Base-by-base conservation (phyloP, 2,888 invertebrate species). In the Xestia ashworthii region DNA sequence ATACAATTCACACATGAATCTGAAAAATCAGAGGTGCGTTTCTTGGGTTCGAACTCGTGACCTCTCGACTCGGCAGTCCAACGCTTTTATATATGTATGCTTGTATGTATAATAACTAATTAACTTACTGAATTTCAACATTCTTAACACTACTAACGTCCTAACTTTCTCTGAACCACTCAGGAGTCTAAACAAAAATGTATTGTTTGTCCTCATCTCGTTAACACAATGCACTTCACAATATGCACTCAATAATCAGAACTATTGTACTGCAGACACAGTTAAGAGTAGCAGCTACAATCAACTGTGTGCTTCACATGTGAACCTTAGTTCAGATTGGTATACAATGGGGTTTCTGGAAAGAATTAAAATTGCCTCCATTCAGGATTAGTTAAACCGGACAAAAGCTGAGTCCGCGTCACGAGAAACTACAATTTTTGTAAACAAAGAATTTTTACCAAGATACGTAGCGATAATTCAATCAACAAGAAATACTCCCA, bases 221-320 rank as follows among this genome's bases (percentile, higher is more conserved):
- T 50, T 77, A 68, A 38, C 32, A 22, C 25, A 55, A 76, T 50
- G n/a, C n/a, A n/a, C n/a, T n/a, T n/a, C n/a, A 11, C 32, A 4
- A 60, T 32, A n/a, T 55, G 75, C 53, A 46, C 14, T 74, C 69
- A 41, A 72, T 71, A 60, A 71, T 71, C 60, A 55, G 41, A 66
- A 62, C n/a, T n/a, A 64, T 64, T 70, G 73, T 78, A 14, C 19
- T 38, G 32, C 8, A 65, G 41, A 14, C 32, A 69, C 32, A 16
- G 48, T 46, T 76, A 25, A 71, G 41, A 64, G 44, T 82, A 71
- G 74, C 71, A 62, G 44, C 48, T 69, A 71, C 77, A 76, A 81
- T 83, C 76, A 74, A 77, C 32, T 74, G 66, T 64, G 50, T 68
- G 65, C 75, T 86, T 72, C 76, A 83, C 55, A 74, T 81, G 71